phyloP scores from a whole-genome alignment of 1,140 invertebrate genomes.

The Zaprionus nigranus region DNA sequence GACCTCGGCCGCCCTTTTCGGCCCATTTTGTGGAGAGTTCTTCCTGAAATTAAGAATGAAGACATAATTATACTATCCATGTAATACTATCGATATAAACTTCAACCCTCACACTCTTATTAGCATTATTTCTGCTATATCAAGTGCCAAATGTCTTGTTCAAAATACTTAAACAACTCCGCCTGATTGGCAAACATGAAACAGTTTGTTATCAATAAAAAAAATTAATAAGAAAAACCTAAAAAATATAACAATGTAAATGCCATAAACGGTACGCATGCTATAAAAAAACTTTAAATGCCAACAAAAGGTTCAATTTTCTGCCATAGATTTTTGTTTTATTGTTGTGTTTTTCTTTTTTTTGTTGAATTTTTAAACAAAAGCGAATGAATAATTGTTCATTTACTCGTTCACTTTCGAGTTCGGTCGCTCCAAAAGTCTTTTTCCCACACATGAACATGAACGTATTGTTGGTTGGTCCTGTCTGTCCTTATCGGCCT shows the following conservation, averaged over 20 bases:
- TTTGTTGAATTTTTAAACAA: not conserved
- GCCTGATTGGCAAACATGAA: not conserved
- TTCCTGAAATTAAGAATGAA: constrained; percentile 64
- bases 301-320: constrained; percentile 36
- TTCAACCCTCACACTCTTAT: too few relatives aligned
- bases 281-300: constrained; percentile 44
- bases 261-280: constrained; percentile 18
- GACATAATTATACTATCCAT: not conserved
- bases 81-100: not conserved
- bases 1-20: constrained; percentile 88
- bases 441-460: not conserved
- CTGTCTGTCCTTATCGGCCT: constrained; percentile 34
- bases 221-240: not conserved
- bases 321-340: constrained; percentile 4
- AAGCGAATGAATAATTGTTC: constrained; percentile 16
- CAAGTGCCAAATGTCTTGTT: too few relatives aligned
- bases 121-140: too few relatives aligned
- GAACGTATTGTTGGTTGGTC: constrained; percentile 9
- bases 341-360: constrained; percentile 1
- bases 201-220: constrained; percentile 7
- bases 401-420: constrained; percentile 14
- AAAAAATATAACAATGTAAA: constrained; percentile 26
- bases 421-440: not conserved
- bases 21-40: constrained; percentile 90
- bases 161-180: too few relatives aligned